Percentiles rank a stretch among this genome's conserved stretches.
These are phyloP conservation scores for Ischnus inquisitorius DNA, from an alignment of 2,888 invertebrate species.

Conservation along the genomic window DNA sequence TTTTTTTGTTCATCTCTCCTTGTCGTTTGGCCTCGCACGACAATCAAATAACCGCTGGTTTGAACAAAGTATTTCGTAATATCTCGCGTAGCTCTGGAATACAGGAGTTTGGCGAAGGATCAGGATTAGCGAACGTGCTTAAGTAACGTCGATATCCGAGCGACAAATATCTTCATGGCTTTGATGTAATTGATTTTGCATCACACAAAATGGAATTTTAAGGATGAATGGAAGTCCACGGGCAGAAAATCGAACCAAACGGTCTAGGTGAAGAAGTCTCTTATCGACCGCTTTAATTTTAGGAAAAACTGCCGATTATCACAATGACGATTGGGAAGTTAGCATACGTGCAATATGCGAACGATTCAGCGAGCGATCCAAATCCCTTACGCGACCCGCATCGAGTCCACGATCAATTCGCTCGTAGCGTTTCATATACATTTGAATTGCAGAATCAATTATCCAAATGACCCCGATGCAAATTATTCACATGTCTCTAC, in stretches of 20 bases:
- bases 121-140: not conserved
- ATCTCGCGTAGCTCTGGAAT: not conserved
- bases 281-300: too few species aligned
- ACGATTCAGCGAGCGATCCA: not conserved
- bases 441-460: not conserved
- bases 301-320: not conserved
- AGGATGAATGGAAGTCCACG: too few species aligned
- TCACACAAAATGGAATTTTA: too few species aligned
- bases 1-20: slow-evolving; percentile 55
- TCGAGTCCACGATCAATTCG: not conserved
- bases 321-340: not conserved
- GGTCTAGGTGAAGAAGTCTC: too few species aligned
- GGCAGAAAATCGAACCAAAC: too few species aligned
- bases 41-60: slow-evolving; percentile 5
- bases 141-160: not conserved
- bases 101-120: not conserved
- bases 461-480: not conserved
- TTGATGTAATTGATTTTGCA: too few species aligned
- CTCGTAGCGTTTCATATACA: not conserved
- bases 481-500: not conserved
- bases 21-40: slow-evolving; percentile 17
- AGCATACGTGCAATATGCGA: not conserved
- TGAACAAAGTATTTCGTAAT: not conserved
- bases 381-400: not conserved
- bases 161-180: not conserved